Evolutionary conservation across 2,797 vertebrate genomes (phyloP).

Genomic region (Poeciliopsis paucimaculata): DNA sequence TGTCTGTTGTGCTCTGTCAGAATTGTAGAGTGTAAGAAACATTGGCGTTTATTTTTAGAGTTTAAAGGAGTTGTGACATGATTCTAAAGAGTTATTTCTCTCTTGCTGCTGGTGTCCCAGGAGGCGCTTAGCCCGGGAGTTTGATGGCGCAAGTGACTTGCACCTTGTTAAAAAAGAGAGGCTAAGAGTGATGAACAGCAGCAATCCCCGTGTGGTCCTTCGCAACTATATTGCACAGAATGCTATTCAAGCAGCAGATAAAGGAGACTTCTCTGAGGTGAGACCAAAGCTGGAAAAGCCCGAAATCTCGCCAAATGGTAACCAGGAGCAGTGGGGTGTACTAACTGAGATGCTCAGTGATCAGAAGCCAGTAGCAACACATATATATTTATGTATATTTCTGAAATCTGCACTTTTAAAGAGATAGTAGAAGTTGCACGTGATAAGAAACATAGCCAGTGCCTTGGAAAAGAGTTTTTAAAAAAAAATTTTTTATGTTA

Average conservation of each 20-base stretch:
- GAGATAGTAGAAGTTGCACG: too few relatives aligned
- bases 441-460: too few relatives aligned
- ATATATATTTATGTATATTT: neutral
- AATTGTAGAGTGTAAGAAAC: neutral
- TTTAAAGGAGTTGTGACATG: neutral
- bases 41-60: neutral
- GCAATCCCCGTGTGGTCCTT: constrained; percentile 85
- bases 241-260: constrained; percentile 88
- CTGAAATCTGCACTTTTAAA: neutral
- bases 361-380: neutral
- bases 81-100: neutral
- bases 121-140: constrained; percentile 81
- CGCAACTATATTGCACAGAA: constrained; percentile 92
- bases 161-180: constrained; percentile 69
- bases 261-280: constrained; percentile 88
- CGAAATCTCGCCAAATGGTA: neutral
- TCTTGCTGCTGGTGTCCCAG: constrained; percentile 57
- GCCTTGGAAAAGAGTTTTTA: neutral
- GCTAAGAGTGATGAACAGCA: constrained; percentile 80
- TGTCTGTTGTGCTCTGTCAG: neutral
- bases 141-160: constrained; percentile 42
- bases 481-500: neutral
- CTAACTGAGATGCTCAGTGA: neutral
- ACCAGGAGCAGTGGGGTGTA: neutral
- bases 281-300: neutral